These are phyloP conservation scores for Chloroceryle amazona DNA, from an alignment of 2,797 vertebrate species.

Conservation along the genomic window DNA sequence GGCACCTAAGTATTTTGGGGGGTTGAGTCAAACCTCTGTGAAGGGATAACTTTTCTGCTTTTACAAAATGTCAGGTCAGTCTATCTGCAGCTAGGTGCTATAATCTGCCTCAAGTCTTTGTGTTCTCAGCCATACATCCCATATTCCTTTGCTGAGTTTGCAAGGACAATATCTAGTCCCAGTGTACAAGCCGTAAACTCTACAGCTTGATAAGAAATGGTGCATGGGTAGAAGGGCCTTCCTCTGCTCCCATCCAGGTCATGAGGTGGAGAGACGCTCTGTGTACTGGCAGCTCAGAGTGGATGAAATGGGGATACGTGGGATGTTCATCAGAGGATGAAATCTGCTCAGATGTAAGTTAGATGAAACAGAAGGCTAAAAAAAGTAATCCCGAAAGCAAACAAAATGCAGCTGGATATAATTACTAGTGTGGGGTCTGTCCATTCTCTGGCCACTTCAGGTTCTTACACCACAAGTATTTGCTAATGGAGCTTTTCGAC, in stretches of 20 bases:
- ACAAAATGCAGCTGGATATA: neutral
- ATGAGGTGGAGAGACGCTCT: accelerated
- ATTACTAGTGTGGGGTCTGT: neutral
- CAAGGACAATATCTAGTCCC: neutral
- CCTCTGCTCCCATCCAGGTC: neutral
- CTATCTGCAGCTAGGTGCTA: neutral
- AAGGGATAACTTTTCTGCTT: neutral
- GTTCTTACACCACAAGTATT: neutral
- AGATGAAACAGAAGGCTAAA: neutral
- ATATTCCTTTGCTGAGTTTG: neutral
- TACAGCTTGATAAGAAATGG: neutral
- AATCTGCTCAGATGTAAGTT: neutral
- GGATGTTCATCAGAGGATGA: neutral
- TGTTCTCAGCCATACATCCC: neutral
- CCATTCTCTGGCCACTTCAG: neutral
- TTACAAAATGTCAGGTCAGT: neutral
- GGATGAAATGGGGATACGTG: neutral
- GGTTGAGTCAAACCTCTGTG: neutral
- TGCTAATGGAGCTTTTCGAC: neutral
- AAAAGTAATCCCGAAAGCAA: neutral
- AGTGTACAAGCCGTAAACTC: neutral
- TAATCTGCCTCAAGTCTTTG: neutral
- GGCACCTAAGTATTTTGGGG: neutral
- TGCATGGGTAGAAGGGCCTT: neutral
- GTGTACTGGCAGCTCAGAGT: neutral